Evolutionary conservation across 2,888 invertebrate species (phyloP), one percentile per base, ranked within the genome.

Genomic region (Arctia plantaginis): DNA sequence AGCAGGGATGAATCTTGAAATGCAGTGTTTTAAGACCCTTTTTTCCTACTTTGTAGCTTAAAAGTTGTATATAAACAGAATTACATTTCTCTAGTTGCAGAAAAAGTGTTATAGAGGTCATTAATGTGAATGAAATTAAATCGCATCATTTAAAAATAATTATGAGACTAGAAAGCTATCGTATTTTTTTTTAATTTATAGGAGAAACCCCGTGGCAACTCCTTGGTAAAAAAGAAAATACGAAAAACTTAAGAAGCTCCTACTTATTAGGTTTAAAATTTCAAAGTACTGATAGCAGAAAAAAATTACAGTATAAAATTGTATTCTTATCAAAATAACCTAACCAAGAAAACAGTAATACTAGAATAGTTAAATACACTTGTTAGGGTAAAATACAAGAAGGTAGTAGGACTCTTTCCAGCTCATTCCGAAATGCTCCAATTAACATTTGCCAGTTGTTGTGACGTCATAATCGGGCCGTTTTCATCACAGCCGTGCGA

Each of bases 401-500:
- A 69, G 65, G 44, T 44, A 55, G 64, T 44, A 41, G 47, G 69
- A 51, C 69, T 41, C 30, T 71, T 78, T 75, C 75, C 71, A 75
- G 68, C 68, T 71, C 75, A 75, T 80, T 77, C 69, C 64, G 74
- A 78, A 81, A 81, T 74, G 82, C 73, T 72, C 80, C 82, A 82
- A 86, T 87, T 86, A 87, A 87, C 86, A 83, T 82, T 78, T 75
- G 78, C 75, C 80, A 81, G 81, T 85, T 82, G 85, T 82, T 82
- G 85, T 80, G 75, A 74, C 77, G 72, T 85, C 83, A 83, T 83
- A 83, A 85, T 83, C 83, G 83, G 73, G 79, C 72, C 76, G 80
- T 75, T 82, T 82, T 79, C 87, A 86, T 89, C 89, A 87, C 85
- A 82, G 80, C 77, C 87, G 74, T 85, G 87, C 89, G 92, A 93